These are phyloP conservation scores for Rhyacophila evoluta DNA, from an alignment of 2,888 invertebrate genomes.

Conservation along the genomic window DNA sequence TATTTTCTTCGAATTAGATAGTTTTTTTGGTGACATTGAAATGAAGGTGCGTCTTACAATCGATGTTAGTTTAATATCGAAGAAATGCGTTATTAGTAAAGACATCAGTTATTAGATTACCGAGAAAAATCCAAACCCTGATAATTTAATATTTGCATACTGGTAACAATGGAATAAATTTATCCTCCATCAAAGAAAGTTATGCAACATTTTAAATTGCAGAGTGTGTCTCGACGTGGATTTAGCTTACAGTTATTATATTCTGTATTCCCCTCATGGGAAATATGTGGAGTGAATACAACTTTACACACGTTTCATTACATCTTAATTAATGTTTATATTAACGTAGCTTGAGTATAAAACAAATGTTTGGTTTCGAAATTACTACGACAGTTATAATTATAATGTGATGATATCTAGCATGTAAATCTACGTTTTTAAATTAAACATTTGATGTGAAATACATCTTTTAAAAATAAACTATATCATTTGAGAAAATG, in stretches of 20 bases:
- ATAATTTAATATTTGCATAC: background rate
- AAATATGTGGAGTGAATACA: background rate
- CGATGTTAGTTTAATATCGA: too few relatives aligned
- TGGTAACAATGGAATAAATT: background rate
- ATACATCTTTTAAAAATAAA: too few relatives aligned
- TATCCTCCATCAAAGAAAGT: background rate
- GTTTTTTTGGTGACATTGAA: too few relatives aligned
- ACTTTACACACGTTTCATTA: background rate
- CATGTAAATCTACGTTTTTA: too few relatives aligned
- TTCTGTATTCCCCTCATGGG: background rate
- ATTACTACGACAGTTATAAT: background rate
- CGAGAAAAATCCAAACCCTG: background rate
- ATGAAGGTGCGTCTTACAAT: too few relatives aligned
- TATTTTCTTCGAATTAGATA: too few relatives aligned
- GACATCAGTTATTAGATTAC: background rate
- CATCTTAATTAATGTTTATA: background rate
- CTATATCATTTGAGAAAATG: too few relatives aligned
- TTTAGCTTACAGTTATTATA: background rate
- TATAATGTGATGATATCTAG: too few relatives aligned
- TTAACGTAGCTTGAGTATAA: background rate
- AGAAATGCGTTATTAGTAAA: too few relatives aligned
- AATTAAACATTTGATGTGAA: too few relatives aligned
- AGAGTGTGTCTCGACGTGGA: background rate
- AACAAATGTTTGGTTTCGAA: too few relatives aligned
- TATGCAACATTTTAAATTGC: conserved; percentile 5